Conservation (phyloP, 2,888 invertebrate species). For the Lottia gigantea region DNA sequence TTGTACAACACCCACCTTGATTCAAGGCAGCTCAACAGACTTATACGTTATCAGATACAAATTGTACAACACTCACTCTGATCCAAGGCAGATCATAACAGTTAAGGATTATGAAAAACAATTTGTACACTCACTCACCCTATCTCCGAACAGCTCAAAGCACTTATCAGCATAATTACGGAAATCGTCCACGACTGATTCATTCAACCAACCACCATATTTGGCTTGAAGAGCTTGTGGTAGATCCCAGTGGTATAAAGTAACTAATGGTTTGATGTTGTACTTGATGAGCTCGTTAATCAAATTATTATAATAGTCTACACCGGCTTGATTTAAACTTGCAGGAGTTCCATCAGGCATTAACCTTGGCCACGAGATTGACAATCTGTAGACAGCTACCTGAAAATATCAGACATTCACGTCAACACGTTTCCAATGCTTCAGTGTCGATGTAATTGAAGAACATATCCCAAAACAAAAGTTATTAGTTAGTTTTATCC, state of each 20-base stretch:
- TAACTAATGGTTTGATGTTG: constrained; percentile 74
- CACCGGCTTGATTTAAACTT: constrained; percentile 75
- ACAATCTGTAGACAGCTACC: constrained; percentile 67
- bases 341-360: constrained; percentile 74
- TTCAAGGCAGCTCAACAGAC: no score
- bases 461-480: no score
- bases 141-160: constrained; percentile 59
- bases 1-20: no score
- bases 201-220: constrained; percentile 64
- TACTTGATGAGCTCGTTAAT: constrained; percentile 76
- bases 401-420: constrained; percentile 22
- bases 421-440: no score
- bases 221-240: constrained; percentile 64
- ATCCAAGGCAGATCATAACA: no score
- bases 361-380: constrained; percentile 79
- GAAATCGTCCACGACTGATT: constrained; percentile 49
- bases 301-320: constrained; percentile 81
- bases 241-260: constrained; percentile 71
- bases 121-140: constrained; percentile 34
- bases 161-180: constrained; percentile 58
- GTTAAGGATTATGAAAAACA: no score
- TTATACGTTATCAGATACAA: no score
- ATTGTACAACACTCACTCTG: no score
- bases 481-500: no score
- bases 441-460: no score